Percentiles rank a stretch among this genome's conserved stretches.
phyloP scores from a whole-genome alignment of 2,797 vertebrate species.

The Tiaroga cobitis region DNA sequence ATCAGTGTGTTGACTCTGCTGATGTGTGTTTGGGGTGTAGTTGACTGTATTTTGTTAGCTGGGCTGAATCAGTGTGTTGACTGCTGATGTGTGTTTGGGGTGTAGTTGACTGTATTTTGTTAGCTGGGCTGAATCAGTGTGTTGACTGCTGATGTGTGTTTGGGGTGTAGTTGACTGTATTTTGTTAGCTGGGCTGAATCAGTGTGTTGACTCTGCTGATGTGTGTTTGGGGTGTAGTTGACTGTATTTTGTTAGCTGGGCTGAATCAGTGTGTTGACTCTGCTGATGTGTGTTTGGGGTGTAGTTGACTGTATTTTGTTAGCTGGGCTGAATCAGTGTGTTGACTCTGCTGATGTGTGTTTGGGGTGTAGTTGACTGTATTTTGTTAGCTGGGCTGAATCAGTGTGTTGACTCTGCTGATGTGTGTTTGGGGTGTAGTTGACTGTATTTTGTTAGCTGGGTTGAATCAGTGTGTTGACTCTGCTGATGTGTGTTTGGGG shows the following conservation, averaged over 20 bases:
- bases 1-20: no score
- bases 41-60: conserved; percentile 63
- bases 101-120: conserved; percentile 78
- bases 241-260: no score
- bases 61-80: no score
- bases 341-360: background rate
- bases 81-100: background rate
- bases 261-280: no score
- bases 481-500: background rate
- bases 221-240: conserved; percentile 71
- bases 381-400: no score
- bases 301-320: conserved; percentile 78
- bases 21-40: conserved; percentile 64
- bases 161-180: conserved; percentile 77
- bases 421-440: conserved; percentile 69
- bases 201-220: no score
- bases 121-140: no score
- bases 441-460: conserved; percentile 46
- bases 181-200: no score
- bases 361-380: conserved; percentile 76
- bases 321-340: no score
- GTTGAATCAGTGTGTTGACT: no score
- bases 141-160: background rate
- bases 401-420: no score
- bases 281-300: background rate